These are phyloP conservation scores for Seriola dumerili DNA, from an alignment of 2,113 vertebrate genomes.

Conservation along the genomic window DNA sequence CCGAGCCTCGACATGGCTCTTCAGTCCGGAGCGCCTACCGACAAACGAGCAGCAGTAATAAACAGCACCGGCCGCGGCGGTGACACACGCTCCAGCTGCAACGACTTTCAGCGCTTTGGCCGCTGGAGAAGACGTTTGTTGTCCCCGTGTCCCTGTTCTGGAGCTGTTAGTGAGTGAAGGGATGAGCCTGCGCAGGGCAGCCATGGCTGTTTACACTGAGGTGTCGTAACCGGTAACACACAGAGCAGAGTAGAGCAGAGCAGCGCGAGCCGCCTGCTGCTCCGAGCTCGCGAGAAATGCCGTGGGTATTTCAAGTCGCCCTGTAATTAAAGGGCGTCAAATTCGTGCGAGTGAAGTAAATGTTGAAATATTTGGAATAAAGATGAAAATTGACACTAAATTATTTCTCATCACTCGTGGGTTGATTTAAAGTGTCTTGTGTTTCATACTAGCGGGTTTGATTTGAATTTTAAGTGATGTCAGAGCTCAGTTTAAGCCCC, in stretches of 20 bases:
- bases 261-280: slow-evolving; percentile 38
- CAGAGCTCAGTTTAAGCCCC: slow-evolving; percentile 17
- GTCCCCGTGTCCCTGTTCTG: slow-evolving; percentile 11
- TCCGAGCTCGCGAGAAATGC: slow-evolving; percentile 78
- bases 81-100: slow-evolving; percentile 63
- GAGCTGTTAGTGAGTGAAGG: slow-evolving; percentile 25
- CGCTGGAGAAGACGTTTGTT: not conserved
- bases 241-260: not conserved
- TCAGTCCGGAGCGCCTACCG: slow-evolving; percentile 29
- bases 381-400: not conserved
- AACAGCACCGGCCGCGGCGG: slow-evolving; percentile 59
- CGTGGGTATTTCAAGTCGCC: slow-evolving; percentile 43
- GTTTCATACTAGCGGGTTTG: not conserved
- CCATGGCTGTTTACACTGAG: slow-evolving; percentile 71
- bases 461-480: slow-evolving; percentile 6
- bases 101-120: slow-evolving; percentile 38
- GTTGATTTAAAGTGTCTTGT: not conserved
- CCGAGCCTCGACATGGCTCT: slow-evolving; percentile 54
- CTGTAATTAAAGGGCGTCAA: slow-evolving; percentile 39
- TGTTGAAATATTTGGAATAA: not conserved
- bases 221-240: slow-evolving; percentile 25
- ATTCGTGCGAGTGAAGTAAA: slow-evolving; percentile 24
- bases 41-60: slow-evolving; percentile 16
- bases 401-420: not conserved
- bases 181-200: slow-evolving; percentile 73